These are phyloP conservation scores for Allolobophora icterica DNA, from an alignment of 2,888 invertebrate species.

Conservation along the genomic window DNA sequence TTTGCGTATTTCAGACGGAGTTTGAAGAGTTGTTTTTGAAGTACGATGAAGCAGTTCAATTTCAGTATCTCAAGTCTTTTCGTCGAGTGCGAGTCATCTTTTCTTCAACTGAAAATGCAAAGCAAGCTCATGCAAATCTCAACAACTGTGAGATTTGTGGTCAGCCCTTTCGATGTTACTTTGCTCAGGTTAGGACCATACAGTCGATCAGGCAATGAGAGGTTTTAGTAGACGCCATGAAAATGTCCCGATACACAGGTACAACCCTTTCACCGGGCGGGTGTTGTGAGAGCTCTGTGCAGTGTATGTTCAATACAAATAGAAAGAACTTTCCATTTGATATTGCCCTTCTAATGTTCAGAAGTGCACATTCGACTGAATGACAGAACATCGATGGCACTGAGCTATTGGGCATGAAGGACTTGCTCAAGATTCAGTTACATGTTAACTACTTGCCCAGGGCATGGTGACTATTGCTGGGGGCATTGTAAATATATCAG, in stretches of 20 bases:
- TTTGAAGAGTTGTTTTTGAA: constrained; percentile 85
- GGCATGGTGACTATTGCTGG: too few species aligned
- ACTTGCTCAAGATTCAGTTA: too few species aligned
- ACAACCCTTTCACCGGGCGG: neutral
- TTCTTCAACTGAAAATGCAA: constrained; percentile 81
- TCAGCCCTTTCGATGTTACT: constrained; percentile 84
- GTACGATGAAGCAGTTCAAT: constrained; percentile 82
- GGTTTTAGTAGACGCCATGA: neutral
- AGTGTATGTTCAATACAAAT: too few species aligned
- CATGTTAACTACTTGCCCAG: too few species aligned
- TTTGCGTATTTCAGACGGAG: constrained; percentile 64
- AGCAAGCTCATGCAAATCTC: constrained; percentile 84
- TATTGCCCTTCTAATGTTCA: too few species aligned
- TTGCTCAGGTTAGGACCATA: constrained; percentile 73
- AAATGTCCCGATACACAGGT: neutral
- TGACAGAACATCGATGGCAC: too few species aligned
- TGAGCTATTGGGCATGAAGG: too few species aligned
- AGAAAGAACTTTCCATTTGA: too few species aligned
- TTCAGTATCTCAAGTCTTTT: constrained; percentile 95
- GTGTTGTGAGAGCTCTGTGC: too few species aligned
- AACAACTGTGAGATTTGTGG: constrained; percentile 79
- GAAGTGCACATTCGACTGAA: too few species aligned
- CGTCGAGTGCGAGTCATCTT: constrained; percentile 89
- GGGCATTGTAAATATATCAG: too few species aligned
- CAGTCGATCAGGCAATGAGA: too few species aligned